Evolutionary conservation across 2,797 vertebrate species (phyloP), one percentile per base, ranked within the genome.

Genomic region (Ctenopoma multispine): DNA sequence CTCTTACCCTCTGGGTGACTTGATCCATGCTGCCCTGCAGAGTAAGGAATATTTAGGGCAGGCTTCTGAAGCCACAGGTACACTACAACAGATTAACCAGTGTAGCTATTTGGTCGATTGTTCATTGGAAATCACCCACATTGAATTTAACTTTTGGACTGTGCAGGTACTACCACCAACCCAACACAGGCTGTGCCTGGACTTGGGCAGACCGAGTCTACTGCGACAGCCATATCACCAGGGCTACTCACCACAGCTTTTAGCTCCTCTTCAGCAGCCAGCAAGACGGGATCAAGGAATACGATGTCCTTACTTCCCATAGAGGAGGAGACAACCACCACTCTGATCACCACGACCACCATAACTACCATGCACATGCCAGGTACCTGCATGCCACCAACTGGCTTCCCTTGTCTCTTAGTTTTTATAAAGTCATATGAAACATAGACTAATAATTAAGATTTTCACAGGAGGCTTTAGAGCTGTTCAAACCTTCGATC

Each of bases 291-390:
- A 51, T 79, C 82, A 1, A 92, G 90, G 69, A 87, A 76, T 41
- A 76, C 77, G 18, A 89, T 94, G 83, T 92, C 93, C 21, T 91
- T 93, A 3, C 79, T 94, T 6, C 90, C 94, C 50, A 78, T 92
- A 0, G 95, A 96, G 74, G 96, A 97, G 74, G 96, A 97, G 91
- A 98, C 96, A 2, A 97, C 96, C 2, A 98, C 96, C 18, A 97
- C 96, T 27, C 90, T 97, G 77, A 97, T 98, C 82, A 98, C 96
- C 49, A 98, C 97, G 0, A 98, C 97, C 4, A 98, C 96, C 31
- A 96, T 98, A 79, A 98, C 96, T 46, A 97, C 96, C 0, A 96
- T 97, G 87, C 96, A 97, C 79, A 94, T 94, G 63, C 96, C 96
- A 91, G 96, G 97, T 97, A 94, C 80, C 38, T 57, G 48, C 65